These are phyloP conservation scores for Hartigia nigra DNA, from an alignment of 2,888 invertebrate species.

Conservation along the genomic window DNA sequence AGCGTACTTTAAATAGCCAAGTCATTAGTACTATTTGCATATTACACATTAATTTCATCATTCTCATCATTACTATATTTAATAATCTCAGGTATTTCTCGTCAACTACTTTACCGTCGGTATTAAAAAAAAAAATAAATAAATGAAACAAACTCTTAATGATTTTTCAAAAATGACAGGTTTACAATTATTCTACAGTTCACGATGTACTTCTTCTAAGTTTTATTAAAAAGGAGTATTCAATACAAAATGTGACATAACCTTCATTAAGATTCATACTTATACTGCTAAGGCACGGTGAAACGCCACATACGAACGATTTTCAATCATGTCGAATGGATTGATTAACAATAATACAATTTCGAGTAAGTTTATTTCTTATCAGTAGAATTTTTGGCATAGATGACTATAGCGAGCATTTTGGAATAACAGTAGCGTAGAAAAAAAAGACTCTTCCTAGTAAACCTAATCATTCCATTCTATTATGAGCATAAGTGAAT, in stretches of 20 bases:
- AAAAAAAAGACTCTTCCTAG: constrained; percentile 17
- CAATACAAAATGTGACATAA: constrained; percentile 3
- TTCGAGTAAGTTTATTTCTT: not conserved
- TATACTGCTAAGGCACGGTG: not conserved
- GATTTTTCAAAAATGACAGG: not conserved
- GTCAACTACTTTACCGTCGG: not conserved
- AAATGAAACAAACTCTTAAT: not conserved
- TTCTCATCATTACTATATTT: not conserved
- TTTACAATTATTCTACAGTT: not conserved
- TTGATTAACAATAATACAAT: not conserved
- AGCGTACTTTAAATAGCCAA: not conserved
- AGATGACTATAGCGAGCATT: constrained; percentile 21
- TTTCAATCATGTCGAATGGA: not conserved
- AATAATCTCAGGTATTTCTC: not conserved
- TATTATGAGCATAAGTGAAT: constrained; percentile 17
- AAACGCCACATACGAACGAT: not conserved
- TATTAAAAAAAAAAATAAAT: not conserved
- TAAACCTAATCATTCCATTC: constrained; percentile 24
- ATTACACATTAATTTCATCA: not conserved
- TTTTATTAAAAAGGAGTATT: constrained; percentile 26
- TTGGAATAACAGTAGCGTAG: constrained; percentile 13
- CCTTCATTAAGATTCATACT: not conserved
- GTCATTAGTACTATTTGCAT: not conserved
- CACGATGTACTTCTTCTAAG: constrained; percentile 1
- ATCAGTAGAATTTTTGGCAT: constrained; percentile 13